Percentiles rank a stretch among this genome's conserved stretches.
phyloP scores from a whole-genome alignment of 2,797 vertebrate genomes.

The Rhincodon typus region DNA sequence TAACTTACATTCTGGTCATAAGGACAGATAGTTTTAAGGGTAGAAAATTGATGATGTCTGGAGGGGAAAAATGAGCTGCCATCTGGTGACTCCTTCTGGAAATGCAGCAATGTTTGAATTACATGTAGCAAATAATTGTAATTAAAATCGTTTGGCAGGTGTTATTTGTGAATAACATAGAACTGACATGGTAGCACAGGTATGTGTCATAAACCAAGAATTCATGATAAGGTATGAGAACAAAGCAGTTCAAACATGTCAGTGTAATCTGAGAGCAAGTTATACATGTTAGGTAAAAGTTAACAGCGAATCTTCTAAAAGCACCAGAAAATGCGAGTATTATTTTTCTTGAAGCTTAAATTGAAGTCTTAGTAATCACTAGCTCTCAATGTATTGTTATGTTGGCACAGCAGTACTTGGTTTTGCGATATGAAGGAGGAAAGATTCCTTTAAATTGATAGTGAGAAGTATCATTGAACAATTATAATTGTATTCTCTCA shows the following conservation, averaged over 20 bases:
- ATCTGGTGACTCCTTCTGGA: neutral
- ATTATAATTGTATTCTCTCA: neutral
- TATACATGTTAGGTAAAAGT: neutral
- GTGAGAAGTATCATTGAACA: neutral
- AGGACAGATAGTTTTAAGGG: no score
- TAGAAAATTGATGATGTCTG: neutral
- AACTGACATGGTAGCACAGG: neutral
- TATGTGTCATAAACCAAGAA: neutral
- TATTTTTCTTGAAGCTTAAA: neutral
- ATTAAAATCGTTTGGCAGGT: neutral
- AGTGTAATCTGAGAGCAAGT: neutral
- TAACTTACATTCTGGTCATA: neutral
- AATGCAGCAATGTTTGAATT: neutral
- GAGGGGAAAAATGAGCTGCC: neutral
- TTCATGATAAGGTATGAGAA: neutral
- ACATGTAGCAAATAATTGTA: neutral
- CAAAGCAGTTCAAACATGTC: neutral
- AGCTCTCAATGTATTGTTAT: neutral
- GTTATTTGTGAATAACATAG: neutral
- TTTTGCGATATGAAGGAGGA: neutral
- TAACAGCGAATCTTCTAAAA: neutral
- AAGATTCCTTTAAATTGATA: neutral
- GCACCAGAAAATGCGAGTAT: neutral
- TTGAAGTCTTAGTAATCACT: neutral
- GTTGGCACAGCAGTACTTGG: neutral